These are phyloP conservation scores for Colius striatus DNA, from an alignment of 2,113 vertebrate genomes.

Conservation along the genomic window DNA sequence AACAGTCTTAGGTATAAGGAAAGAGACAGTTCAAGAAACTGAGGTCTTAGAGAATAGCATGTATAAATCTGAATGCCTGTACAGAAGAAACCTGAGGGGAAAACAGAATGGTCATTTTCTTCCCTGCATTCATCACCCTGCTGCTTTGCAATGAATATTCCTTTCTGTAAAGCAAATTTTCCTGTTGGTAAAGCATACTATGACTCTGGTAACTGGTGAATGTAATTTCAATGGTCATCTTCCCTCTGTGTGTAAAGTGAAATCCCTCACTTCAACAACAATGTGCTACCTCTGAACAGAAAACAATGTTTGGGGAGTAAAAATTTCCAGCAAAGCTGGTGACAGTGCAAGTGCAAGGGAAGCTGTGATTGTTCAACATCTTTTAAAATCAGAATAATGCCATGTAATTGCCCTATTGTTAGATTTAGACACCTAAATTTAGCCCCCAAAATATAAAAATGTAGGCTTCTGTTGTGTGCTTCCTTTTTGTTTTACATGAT, in stretches of 20 bases:
- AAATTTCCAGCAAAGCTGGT: background rate
- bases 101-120: background rate
- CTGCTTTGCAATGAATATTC: background rate
- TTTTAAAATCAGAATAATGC: background rate
- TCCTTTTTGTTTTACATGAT: conserved; percentile 50
- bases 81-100: background rate
- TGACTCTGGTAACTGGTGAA: background rate
- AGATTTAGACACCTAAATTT: background rate
- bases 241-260: accelerated
- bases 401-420: background rate
- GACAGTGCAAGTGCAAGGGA: background rate
- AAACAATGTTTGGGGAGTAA: background rate
- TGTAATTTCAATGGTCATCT: background rate
- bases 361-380: background rate
- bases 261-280: background rate
- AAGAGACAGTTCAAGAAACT: background rate
- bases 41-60: background rate
- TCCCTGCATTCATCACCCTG: background rate
- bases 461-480: conserved; percentile 11
- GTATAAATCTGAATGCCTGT: background rate
- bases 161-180: background rate
- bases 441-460: background rate
- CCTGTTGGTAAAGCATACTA: background rate
- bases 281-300: background rate
- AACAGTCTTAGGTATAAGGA: background rate